phyloP scores from a whole-genome alignment of 2,888 invertebrate genomes.

The Fragum fragum region DNA sequence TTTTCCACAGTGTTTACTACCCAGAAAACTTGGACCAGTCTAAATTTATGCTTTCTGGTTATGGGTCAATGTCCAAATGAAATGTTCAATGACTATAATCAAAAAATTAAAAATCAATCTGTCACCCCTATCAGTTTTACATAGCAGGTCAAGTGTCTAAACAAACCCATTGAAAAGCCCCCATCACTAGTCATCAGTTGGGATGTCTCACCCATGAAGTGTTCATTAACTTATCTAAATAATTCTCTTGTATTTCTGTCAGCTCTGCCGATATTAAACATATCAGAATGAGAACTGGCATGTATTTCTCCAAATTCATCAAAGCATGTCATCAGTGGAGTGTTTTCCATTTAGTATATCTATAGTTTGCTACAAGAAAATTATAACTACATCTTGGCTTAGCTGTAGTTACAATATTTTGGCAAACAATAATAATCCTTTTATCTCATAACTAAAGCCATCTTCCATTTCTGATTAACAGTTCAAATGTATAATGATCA shows the following conservation, averaged over 20 bases:
- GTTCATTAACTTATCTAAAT: constrained; percentile 34
- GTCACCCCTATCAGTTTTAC: constrained; percentile 15
- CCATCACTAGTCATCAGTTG: not conserved
- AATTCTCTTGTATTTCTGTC: constrained; percentile 28
- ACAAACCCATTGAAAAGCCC: constrained; percentile 26
- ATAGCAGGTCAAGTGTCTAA: constrained; percentile 18
- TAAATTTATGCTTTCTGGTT: no score
- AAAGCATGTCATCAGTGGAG: constrained; percentile 26
- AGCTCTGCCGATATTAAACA: not conserved
- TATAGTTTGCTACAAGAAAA: no score
- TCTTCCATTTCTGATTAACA: no score
- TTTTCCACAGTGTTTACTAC: no score
- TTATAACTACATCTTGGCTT: no score
- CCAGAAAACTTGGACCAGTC: no score
- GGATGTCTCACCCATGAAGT: constrained; percentile 9
- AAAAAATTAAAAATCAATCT: constrained; percentile 8
- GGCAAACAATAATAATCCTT: no score
- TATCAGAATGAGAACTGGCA: constrained; percentile 7
- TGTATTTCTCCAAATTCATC: constrained; percentile 27
- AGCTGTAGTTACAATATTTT: no score
- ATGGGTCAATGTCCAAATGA: no score
- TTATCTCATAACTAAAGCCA: no score
- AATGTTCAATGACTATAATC: not conserved
- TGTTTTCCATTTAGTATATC: not conserved
- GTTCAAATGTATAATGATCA: no score